These are phyloP conservation scores for Paradisaea rubra DNA, from an alignment of 2,113 vertebrate species.

Conservation along the genomic window DNA sequence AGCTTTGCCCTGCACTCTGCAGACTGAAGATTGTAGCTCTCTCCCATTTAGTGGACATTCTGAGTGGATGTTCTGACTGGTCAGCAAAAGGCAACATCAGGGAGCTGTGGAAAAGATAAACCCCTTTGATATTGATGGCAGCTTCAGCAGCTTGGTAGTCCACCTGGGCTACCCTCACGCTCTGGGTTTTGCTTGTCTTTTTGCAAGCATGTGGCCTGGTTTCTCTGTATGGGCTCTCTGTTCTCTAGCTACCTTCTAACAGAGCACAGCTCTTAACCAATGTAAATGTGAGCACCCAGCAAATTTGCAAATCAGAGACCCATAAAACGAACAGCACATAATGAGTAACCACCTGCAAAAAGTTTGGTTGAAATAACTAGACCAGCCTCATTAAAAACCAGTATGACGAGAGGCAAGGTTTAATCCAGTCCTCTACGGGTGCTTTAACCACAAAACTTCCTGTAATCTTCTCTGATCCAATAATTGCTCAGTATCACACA, in stretches of 20 bases:
- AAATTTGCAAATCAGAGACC: background rate
- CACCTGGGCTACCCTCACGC: background rate
- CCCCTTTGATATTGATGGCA: background rate
- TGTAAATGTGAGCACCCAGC: background rate
- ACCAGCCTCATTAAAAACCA: background rate
- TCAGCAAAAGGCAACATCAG: background rate
- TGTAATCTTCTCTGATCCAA: background rate
- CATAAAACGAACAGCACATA: background rate
- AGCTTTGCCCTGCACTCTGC: background rate
- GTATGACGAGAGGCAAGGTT: background rate
- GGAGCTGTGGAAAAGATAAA: background rate
- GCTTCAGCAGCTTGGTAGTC: background rate
- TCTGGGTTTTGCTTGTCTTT: background rate
- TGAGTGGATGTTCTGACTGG: background rate
- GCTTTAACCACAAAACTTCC: background rate
- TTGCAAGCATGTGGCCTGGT: background rate
- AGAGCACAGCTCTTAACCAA: background rate
- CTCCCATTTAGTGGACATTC: background rate
- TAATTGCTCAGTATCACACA: background rate
- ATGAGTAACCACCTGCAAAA: background rate
- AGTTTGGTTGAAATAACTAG: background rate
- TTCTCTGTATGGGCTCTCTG: background rate
- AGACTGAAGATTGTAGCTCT: background rate
- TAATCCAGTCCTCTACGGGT: background rate
- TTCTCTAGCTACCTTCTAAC: background rate